phyloP scores from a whole-genome alignment of 2,113 vertebrate species.

The Trinectes maculatus region DNA sequence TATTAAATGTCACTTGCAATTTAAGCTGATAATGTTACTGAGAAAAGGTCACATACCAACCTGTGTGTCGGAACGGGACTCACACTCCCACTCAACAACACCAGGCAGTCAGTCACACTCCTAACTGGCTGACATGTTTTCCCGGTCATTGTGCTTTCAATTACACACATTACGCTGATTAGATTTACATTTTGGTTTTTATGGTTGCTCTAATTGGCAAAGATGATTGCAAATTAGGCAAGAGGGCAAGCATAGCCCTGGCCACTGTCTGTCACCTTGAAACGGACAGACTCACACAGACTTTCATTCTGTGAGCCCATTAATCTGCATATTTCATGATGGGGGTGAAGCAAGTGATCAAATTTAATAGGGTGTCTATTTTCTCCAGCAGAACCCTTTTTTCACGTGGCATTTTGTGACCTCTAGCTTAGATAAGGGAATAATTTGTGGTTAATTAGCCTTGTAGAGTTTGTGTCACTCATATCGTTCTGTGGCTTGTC shows the following conservation, averaged over 20 bases:
- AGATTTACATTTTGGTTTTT: slow-evolving; percentile 80
- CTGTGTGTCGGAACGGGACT: slow-evolving; percentile 52
- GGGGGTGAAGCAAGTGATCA: slow-evolving; percentile 71
- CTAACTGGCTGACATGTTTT: slow-evolving; percentile 73
- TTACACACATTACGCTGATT: slow-evolving; percentile 82
- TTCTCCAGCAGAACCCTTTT: slow-evolving; percentile 54
- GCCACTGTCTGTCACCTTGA: slow-evolving; percentile 79
- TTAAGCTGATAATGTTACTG: slow-evolving; percentile 81
- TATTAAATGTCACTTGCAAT: slow-evolving; percentile 85
- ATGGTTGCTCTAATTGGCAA: slow-evolving; percentile 80
- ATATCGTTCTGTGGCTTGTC: slow-evolving; percentile 47
- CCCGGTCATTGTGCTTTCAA: slow-evolving; percentile 79
- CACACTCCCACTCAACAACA: slow-evolving; percentile 37
- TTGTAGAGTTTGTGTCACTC: slow-evolving; percentile 69
- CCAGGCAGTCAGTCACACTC: slow-evolving; percentile 56
- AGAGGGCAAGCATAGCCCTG: slow-evolving; percentile 55
- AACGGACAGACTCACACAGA: slow-evolving; percentile 66
- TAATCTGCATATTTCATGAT: slow-evolving; percentile 79
- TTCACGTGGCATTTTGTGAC: slow-evolving; percentile 75
- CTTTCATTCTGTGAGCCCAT: slow-evolving; percentile 43
- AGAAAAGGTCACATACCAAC: slow-evolving; percentile 80
- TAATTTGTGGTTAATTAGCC: slow-evolving; percentile 75
- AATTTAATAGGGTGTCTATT: slow-evolving; percentile 71
- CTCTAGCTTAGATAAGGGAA: slow-evolving; percentile 68
- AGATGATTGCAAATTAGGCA: slow-evolving; percentile 82